These are phyloP conservation scores for Perca schrenkii DNA, from an alignment of 2,113 vertebrate genomes.

Conservation along the genomic window DNA sequence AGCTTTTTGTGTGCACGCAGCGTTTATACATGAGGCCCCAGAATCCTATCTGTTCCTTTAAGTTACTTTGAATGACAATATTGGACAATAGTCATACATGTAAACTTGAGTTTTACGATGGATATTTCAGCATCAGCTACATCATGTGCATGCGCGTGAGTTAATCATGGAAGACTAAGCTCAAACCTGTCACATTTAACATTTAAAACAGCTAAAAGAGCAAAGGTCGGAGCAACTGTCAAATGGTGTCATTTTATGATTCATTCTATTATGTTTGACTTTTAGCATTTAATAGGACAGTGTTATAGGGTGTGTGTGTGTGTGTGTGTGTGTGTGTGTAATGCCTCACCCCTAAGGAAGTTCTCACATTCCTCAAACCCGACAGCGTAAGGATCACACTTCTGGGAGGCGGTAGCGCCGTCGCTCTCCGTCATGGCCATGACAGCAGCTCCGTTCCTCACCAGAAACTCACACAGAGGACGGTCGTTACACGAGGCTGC, in stretches of 20 bases:
- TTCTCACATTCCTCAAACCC: constrained; percentile 88
- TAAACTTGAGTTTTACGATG: not conserved
- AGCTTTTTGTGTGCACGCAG: too few species aligned
- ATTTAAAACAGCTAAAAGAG: not conserved
- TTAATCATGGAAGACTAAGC: not conserved
- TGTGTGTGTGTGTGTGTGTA: not conserved
- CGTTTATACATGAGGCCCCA: too few species aligned
- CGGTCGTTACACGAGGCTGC: constrained; percentile 93
- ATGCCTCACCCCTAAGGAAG: constrained; percentile 87
- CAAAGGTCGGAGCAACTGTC: not conserved
- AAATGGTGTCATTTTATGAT: not conserved
- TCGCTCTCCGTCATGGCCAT: constrained; percentile 91
- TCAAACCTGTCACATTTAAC: not conserved
- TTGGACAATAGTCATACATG: not conserved
- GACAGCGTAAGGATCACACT: constrained; percentile 90
- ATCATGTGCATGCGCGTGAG: too few species aligned
- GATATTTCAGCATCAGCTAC: not conserved
- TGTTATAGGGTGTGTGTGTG: not conserved
- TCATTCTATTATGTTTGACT: not conserved
- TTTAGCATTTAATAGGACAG: not conserved
- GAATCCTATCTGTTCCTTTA: not conserved
- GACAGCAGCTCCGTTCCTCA: constrained; percentile 89
- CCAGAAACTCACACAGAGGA: constrained; percentile 87
- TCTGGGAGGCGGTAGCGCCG: constrained; percentile 88
- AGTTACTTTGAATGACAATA: not conserved